Evolutionary conservation across 2,113 vertebrate species (phyloP), one percentile per base, ranked within the genome.

Genomic region (Channa maculata): DNA sequence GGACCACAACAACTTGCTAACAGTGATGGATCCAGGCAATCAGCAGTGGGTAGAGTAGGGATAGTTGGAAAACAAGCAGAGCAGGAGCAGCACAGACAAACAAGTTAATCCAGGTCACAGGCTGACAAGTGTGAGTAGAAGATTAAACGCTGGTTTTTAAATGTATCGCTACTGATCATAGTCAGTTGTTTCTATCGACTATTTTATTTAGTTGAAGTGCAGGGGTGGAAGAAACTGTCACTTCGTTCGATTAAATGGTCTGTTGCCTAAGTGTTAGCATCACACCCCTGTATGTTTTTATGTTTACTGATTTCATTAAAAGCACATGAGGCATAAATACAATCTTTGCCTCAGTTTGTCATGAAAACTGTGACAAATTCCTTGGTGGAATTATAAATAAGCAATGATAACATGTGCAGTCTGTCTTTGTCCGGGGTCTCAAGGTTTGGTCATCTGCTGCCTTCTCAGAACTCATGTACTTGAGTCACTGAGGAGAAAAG

Each of bases 321-420:
- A 83, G 52, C 70, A 70, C 44, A 75, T 75, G 75, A 7, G 53
- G 34, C 45, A 67, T 45, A 52, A 60, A 74, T 59, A 73, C 48
- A 52, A 57, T 53, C 13, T 37, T 61, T 65, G 36, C 39, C 34
- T 52, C 11, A 65, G 5, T 51, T 41, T 57, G 24, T 14, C 45
- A 44, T 59, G 46, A 68, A 37, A 12, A 8, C 13, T 13, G 51
- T 14, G 14, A 52, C 55, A 10, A 53, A 65, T 70, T 70, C 44
- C n/a, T 54, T 54, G 6, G 24, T 66, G 13, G 6, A 50, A 72
- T 1, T 50, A 13, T 34, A n/a, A 68, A 65, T 39, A 75, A 44
- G 8, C 49, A 57, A 36, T 62, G 34, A 75, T 75, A 75, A 70
- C n/a, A 71, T n/a, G 44, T 45, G 58, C 50, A 61, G 24, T 14